A percentile compares a stretch with the other conserved stretches of the same genome.
phyloP scores from a whole-genome alignment of 2,113 vertebrate species.

The Amblyornis subalaris region DNA sequence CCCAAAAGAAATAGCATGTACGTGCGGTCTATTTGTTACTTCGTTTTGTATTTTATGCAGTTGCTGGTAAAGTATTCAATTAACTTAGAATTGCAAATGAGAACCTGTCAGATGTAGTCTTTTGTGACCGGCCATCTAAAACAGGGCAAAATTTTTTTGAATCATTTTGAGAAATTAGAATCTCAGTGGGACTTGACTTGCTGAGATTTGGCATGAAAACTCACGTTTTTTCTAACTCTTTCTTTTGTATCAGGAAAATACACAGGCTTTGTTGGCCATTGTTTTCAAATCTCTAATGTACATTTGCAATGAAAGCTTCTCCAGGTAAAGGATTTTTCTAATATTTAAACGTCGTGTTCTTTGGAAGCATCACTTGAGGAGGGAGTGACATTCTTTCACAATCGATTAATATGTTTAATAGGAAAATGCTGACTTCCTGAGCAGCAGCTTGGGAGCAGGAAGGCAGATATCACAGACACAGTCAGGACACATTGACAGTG shows the following conservation, averaged over 20 bases:
- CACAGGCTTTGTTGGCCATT: background rate
- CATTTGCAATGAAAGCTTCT: background rate
- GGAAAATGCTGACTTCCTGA: background rate
- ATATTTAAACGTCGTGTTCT: background rate
- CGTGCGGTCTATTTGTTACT: background rate
- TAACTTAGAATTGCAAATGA: background rate
- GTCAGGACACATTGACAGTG: background rate
- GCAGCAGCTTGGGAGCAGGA: background rate
- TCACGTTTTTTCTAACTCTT: accelerated
- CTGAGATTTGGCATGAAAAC: background rate
- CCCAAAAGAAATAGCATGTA: background rate
- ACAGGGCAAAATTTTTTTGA: background rate
- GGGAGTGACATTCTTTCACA: background rate
- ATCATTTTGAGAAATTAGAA: background rate
- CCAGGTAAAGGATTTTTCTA: background rate
- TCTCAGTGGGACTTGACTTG: background rate
- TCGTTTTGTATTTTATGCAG: background rate
- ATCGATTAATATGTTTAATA: background rate
- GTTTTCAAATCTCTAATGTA: background rate
- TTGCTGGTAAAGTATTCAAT: background rate
- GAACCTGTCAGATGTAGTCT: background rate
- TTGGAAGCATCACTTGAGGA: background rate
- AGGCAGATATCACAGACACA: background rate
- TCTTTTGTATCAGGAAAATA: background rate
- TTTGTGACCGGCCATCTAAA: background rate